Base-by-base conservation (phyloP, 2,888 invertebrate species). In the Volucella zonaria region DNA sequence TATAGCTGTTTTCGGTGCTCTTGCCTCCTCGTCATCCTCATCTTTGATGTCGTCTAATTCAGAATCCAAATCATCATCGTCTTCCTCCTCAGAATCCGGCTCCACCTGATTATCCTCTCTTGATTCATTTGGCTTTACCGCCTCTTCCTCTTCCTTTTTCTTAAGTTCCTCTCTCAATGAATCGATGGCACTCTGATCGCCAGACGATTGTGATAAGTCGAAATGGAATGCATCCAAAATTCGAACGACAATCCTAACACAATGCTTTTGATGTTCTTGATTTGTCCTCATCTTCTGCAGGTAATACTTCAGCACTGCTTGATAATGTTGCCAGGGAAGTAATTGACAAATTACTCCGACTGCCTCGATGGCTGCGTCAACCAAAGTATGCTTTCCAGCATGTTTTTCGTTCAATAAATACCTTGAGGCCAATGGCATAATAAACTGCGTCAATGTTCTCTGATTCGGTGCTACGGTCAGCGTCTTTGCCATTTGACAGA, bases 191-290 rank as follows among this genome's bases (percentile, higher is more conserved):
- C 79, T 66, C 8, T 74, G 75, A 66, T 90, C 90, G 3, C 87
- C 87, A 70, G 93, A 90, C 6, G 93, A 94, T 90, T 95, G 95
- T 0, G 94, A 94, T 62, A 98, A 93, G 92, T 98, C 97, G 91
- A 96, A 99, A 92, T 98, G 98, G 89, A 98, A 99, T 0, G 96
- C 95, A 90, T 98, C 97, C 86, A 99, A 93, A 82, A 99, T 95
- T 0, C 94, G 94, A 0, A 96, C 95, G 12, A 96, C 93, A 74
- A 96, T 93, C 74, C 95, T 93, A 9, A 97, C 96, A 76, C 96
- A 92, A 88, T 97, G 96, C 88, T 96, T 97, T 89, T 98, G 98
- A 90, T 95, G 95, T 47, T 96, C 95, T 0, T 94, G 91, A 9
- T 95, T 94, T 62, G 93, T 93, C 0, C 95, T 93, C 90, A 99